Evolutionary conservation across 2,797 vertebrate species (phyloP).

Genomic region (Spinus pinus): DNA sequence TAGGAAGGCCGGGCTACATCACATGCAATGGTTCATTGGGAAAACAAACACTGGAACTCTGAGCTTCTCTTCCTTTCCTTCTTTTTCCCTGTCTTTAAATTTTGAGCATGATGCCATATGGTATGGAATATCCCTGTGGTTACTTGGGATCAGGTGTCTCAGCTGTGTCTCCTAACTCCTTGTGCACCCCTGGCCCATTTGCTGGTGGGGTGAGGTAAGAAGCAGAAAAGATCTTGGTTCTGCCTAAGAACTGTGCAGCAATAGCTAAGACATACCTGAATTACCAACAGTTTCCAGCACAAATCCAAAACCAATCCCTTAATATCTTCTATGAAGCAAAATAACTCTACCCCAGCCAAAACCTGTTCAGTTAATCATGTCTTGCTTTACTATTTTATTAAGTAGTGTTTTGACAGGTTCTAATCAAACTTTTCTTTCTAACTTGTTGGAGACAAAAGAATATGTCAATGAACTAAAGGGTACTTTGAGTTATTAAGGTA

Average conservation of each 20-base stretch:
- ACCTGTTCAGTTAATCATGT: not conserved
- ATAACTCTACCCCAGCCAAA: not conserved
- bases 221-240: not conserved
- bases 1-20: not conserved
- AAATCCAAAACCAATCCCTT: not conserved
- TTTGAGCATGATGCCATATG: not conserved
- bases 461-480: conserved; percentile 12
- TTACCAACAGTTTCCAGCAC: not conserved
- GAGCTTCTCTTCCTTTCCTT: not conserved
- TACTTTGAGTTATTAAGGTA: conserved; percentile 25
- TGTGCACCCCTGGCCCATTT: not conserved
- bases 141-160: not conserved
- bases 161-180: not conserved
- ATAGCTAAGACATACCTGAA: not conserved
- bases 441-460: conserved; percentile 23
- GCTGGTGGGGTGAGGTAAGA: not conserved
- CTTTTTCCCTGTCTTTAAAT: not conserved
- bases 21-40: not conserved
- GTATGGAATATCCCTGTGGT: not conserved
- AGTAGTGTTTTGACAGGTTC: conserved; percentile 45
- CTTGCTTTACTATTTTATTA: not conserved
- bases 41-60: not conserved
- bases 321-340: not conserved
- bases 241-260: not conserved
- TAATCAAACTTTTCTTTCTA: conserved; percentile 46